A percentile compares a stretch with the other conserved stretches of the same genome.
These are phyloP conservation scores for Pseudotriccus pelzelni DNA, from an alignment of 2,797 vertebrate species.

Conservation along the genomic window DNA sequence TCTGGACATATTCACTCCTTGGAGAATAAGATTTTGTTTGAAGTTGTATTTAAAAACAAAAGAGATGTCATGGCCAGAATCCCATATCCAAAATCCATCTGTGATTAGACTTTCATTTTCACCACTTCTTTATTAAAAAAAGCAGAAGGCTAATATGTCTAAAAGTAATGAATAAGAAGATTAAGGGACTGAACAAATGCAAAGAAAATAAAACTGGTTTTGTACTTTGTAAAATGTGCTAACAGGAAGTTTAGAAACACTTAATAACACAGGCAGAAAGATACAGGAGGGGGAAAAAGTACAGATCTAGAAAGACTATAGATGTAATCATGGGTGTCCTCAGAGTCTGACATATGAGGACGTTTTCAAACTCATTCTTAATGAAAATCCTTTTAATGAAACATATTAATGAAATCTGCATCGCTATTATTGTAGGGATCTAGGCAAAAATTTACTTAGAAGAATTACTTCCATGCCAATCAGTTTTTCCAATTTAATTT, in stretches of 20 bases:
- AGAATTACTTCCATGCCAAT: background rate
- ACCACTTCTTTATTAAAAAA: background rate
- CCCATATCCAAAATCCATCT: background rate
- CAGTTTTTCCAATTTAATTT: constrained; percentile 26
- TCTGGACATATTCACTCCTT: background rate
- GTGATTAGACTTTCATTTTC: background rate
- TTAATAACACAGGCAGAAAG: background rate
- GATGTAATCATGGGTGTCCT: background rate
- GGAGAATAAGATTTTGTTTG: background rate
- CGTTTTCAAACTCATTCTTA: constrained; percentile 1
- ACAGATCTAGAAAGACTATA: background rate
- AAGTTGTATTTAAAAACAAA: background rate
- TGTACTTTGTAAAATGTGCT: background rate
- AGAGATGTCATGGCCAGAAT: background rate
- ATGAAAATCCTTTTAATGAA: constrained; percentile 17
- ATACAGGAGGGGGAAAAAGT: background rate
- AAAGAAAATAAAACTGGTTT: background rate
- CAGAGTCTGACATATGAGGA: background rate
- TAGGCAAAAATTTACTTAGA: constrained; percentile 9
- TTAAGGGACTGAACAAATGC: background rate
- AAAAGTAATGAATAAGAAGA: background rate
- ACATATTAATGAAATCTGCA: background rate
- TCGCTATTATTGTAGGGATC: background rate
- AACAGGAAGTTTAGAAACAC: background rate
- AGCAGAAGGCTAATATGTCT: background rate